These are phyloP conservation scores for Lysandra coridon DNA, from an alignment of 2,888 invertebrate species.

Conservation along the genomic window DNA sequence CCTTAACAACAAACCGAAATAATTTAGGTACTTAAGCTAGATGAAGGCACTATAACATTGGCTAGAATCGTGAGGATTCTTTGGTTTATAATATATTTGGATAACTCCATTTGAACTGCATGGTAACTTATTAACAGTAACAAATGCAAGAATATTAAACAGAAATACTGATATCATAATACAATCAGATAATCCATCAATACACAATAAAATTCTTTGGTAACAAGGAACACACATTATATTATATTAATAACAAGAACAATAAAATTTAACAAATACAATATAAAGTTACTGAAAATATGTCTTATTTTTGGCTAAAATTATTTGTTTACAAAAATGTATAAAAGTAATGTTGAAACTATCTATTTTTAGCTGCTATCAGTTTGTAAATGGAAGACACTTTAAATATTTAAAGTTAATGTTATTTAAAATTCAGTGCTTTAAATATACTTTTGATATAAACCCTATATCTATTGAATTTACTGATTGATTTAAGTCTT, in stretches of 20 bases:
- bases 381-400: constrained; percentile 24
- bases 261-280: constrained; percentile 75
- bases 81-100: constrained; percentile 60
- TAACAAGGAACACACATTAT: constrained; percentile 78
- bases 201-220: constrained; percentile 69
- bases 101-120: constrained; percentile 63
- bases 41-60: constrained; percentile 47
- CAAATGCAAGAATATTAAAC: constrained; percentile 66
- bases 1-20: constrained; percentile 44
- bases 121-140: constrained; percentile 74
- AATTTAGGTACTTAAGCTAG: constrained; percentile 45
- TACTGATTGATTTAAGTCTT: too few relatives aligned
- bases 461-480: too few relatives aligned
- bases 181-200: constrained; percentile 54
- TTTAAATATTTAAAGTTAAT: not conserved
- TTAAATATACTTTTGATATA: too few relatives aligned
- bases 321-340: constrained; percentile 21
- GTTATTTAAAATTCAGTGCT: too few relatives aligned
- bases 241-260: constrained; percentile 74
- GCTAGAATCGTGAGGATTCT: constrained; percentile 73
- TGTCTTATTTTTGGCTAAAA: constrained; percentile 48
- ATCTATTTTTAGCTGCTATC: constrained; percentile 8
- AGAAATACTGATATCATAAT: constrained; percentile 64
- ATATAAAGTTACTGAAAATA: constrained; percentile 58
- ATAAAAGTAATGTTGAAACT: constrained; percentile 37